Evolutionary conservation across 92 coral and sea anemone genomes (phyloP).

Genomic region (Scolanthus callimorphus): DNA sequence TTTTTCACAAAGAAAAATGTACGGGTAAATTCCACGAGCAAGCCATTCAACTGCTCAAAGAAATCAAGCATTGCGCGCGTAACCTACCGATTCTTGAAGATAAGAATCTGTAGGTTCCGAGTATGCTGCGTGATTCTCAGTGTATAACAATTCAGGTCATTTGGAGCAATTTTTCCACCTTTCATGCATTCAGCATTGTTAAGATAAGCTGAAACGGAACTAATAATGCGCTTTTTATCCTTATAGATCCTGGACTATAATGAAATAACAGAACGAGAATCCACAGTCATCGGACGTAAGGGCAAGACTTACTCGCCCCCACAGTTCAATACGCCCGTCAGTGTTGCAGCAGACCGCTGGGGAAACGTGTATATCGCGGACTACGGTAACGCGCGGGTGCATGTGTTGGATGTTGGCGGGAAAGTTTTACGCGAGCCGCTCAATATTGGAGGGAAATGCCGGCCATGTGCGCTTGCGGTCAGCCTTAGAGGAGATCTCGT

Average conservation of each 20-base stretch:
- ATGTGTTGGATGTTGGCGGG: slow-evolving; percentile 63
- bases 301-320: slow-evolving; percentile 79
- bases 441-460: slow-evolving; percentile 85
- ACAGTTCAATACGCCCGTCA: slow-evolving; percentile 73
- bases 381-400: slow-evolving; percentile 83
- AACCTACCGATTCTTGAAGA: too few relatives aligned
- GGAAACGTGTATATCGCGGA: slow-evolving; percentile 79
- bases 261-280: slow-evolving; percentile 63
- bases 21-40: too few relatives aligned
- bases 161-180: too few relatives aligned
- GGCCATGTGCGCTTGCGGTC: slow-evolving; percentile 84
- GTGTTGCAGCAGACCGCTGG: slow-evolving; percentile 61
- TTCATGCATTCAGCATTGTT: too few relatives aligned
- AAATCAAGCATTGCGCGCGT: too few relatives aligned
- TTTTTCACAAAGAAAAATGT: too few relatives aligned
- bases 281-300: slow-evolving; percentile 79
- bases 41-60: too few relatives aligned
- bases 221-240: too few relatives aligned
- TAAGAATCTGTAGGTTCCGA: too few relatives aligned
- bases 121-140: too few relatives aligned
- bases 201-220: too few relatives aligned
- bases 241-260: slow-evolving; percentile 74
- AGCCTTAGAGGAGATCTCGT: slow-evolving; percentile 67
- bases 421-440: slow-evolving; percentile 67
- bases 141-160: too few relatives aligned